A percentile compares a stretch with the other conserved stretches of the same genome.
Evolutionary conservation across 1,140 invertebrate species (phyloP).

Genomic region (Megalonaias nervosa): DNA sequence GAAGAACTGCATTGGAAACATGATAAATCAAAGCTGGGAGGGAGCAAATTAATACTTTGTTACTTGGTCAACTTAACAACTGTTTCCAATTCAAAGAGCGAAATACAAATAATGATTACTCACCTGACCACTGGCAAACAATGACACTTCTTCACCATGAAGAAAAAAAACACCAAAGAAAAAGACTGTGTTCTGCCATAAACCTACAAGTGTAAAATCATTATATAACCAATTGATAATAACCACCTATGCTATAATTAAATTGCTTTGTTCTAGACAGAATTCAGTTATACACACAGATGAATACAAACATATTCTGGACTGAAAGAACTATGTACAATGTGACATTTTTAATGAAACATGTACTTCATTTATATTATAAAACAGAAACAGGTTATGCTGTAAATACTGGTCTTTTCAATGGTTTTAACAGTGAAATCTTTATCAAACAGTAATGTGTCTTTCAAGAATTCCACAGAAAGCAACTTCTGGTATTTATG

Average conservation of each 20-base stretch:
- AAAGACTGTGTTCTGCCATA: conserved; percentile 75
- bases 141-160: conserved; percentile 66
- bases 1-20: too few species aligned
- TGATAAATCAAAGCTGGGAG: too few species aligned
- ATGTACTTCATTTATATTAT: conserved; percentile 46
- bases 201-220: conserved; percentile 67
- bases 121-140: conserved; percentile 54
- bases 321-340: conserved; percentile 21
- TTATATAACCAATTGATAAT: background rate
- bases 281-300: background rate
- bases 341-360: conserved; percentile 67
- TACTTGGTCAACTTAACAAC: too few species aligned
- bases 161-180: conserved; percentile 73
- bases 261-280: background rate
- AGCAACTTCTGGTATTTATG: too few species aligned
- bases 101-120: background rate
- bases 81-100: too few species aligned
- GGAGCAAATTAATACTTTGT: too few species aligned
- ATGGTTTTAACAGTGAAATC: too few species aligned
- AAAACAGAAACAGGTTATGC: conserved; percentile 15
- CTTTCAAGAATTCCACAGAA: too few species aligned
- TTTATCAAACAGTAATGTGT: too few species aligned
- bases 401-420: too few species aligned
- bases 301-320: background rate
- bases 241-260: background rate